Evolutionary conservation across 35 echinoderm and acorn worm species (phyloP).

Genomic region (Diadema setosum): DNA sequence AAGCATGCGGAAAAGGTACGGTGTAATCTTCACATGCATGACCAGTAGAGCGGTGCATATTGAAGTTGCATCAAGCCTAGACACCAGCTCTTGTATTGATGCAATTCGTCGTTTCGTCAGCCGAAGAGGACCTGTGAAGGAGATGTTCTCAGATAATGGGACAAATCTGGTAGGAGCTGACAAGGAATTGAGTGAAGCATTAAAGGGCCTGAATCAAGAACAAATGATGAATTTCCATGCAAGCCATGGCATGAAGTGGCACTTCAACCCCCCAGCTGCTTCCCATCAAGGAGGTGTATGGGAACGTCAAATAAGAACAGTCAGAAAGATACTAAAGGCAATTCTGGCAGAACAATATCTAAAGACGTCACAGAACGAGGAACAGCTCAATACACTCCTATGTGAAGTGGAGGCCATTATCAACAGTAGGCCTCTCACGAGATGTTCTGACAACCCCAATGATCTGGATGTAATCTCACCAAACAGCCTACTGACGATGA

Average conservation of each 20-base stretch:
- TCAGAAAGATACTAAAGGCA: slow-evolving; percentile 6
- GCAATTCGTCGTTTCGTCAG: slow-evolving; percentile 15
- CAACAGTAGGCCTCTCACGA: no score
- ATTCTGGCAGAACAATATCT: slow-evolving; percentile 10
- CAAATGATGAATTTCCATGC: not conserved
- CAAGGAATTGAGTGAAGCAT: slow-evolving; percentile 12
- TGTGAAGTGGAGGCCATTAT: not conserved
- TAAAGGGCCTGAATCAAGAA: slow-evolving; percentile 28
- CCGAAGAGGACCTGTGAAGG: slow-evolving; percentile 19
- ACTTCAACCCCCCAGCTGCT: slow-evolving; percentile 47
- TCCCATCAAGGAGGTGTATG: slow-evolving; percentile 46
- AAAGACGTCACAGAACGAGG: not conserved
- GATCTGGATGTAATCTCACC: slow-evolving; percentile 1
- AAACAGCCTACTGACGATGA: not conserved
- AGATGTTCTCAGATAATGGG: slow-evolving; percentile 57
- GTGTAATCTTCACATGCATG: slow-evolving; percentile 51
- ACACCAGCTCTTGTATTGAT: slow-evolving; percentile 34
- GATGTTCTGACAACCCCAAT: no score
- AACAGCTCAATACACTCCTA: slow-evolving; percentile 1
- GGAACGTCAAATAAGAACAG: slow-evolving; percentile 44
- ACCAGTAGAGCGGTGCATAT: slow-evolving; percentile 65
- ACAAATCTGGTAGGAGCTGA: slow-evolving; percentile 55
- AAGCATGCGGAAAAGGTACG: slow-evolving; percentile 10
- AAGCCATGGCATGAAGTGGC: slow-evolving; percentile 15
- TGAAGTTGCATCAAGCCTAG: slow-evolving; percentile 50